phyloP scores from a whole-genome alignment of 2,888 invertebrate genomes.

The Seira musarum region DNA sequence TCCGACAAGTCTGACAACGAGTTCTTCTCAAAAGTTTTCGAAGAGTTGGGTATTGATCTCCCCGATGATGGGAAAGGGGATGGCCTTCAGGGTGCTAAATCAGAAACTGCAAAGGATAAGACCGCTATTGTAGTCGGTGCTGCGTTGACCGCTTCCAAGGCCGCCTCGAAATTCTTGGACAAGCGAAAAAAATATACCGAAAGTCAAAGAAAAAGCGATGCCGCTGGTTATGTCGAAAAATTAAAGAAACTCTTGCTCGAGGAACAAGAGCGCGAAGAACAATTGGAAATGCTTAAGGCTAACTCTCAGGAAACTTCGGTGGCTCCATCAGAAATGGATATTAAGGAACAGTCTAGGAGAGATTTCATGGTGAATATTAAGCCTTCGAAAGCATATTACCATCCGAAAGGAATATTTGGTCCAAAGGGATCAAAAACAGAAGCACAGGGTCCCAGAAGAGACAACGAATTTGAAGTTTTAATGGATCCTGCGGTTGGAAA shows the following conservation, averaged over 20 bases:
- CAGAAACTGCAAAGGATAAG: constrained; percentile 7
- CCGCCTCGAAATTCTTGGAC: constrained; percentile 30
- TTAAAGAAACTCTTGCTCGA: constrained; percentile 40
- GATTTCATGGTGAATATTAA: constrained; percentile 53
- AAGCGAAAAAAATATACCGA: constrained; percentile 28
- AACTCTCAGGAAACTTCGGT: background rate
- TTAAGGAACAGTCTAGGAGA: constrained; percentile 28
- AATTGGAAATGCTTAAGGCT: background rate
- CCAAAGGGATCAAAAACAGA: constrained; percentile 19
- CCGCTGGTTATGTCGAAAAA: constrained; percentile 32
- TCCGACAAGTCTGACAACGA: constrained; percentile 47
- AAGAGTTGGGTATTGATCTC: constrained; percentile 45
- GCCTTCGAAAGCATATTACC: constrained; percentile 39
- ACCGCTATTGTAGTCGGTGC: background rate
- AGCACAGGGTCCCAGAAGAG: background rate
- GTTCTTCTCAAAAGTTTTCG: constrained; percentile 51
- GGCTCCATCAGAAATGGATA: background rate
- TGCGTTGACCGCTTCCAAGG: constrained; percentile 22
- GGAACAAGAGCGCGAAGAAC: constrained; percentile 31
- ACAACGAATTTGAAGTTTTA: constrained; percentile 36
- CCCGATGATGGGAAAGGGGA: constrained; percentile 9
- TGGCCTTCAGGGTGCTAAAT: background rate
- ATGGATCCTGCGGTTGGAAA: constrained; percentile 27
- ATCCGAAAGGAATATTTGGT: constrained; percentile 52
- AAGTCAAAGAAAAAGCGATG: constrained; percentile 6